These are phyloP conservation scores for Sturnus vulgaris DNA, from an alignment of 2,113 vertebrate species.

Conservation along the genomic window DNA sequence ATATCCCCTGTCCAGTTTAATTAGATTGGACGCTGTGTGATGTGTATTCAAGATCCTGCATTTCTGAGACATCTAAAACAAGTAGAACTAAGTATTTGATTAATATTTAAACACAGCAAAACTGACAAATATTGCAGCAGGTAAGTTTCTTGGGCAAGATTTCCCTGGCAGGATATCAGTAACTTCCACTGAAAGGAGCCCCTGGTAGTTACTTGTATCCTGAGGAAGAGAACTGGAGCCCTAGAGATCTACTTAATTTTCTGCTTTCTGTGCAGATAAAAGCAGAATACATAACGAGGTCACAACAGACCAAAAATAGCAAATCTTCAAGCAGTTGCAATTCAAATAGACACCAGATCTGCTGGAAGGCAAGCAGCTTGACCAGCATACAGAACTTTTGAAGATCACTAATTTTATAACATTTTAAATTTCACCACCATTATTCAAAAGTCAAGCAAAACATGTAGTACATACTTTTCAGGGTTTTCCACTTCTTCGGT, in stretches of 20 bases:
- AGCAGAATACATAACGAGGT: constrained; percentile 22
- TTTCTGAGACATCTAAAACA: background rate
- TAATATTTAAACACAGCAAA: constrained; percentile 53
- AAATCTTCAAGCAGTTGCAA: constrained; percentile 23
- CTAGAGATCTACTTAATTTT: constrained; percentile 43
- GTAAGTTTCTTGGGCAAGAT: background rate
- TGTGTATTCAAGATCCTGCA: background rate
- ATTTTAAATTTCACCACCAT: background rate
- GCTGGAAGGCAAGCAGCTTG: constrained; percentile 1
- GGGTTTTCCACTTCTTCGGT: constrained; percentile 95
- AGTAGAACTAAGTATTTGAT: constrained; percentile 33
- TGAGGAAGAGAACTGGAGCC: background rate
- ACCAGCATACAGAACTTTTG: background rate
- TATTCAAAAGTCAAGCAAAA: constrained; percentile 11
- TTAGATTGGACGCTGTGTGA: background rate
- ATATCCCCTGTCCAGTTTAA: background rate
- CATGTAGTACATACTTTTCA: constrained; percentile 79
- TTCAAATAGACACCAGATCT: constrained; percentile 26
- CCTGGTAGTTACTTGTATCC: background rate
- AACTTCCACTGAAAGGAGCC: constrained; percentile 32
- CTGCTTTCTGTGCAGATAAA: constrained; percentile 22
- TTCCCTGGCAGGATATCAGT: constrained; percentile 13
- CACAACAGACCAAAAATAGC: constrained; percentile 15
- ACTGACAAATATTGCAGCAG: constrained; percentile 1
- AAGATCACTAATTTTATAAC: background rate